Percentiles rank a stretch among this genome's conserved stretches.
phyloP scores from a whole-genome alignment of 2,113 vertebrate species.

The Elgaria multicarinata region DNA sequence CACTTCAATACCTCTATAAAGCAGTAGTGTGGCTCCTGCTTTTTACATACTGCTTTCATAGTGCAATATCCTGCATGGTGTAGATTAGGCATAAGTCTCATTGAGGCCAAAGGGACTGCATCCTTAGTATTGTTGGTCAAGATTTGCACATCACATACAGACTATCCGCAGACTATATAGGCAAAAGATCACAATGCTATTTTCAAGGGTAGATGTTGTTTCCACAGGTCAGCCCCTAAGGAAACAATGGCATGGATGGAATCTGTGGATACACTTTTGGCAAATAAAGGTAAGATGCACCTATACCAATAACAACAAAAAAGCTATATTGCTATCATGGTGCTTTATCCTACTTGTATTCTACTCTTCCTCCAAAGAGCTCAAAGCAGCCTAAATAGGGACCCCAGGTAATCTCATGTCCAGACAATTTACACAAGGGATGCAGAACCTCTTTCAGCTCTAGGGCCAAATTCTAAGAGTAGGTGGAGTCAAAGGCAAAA shows the following conservation, averaged over 20 bases:
- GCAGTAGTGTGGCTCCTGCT: too few relatives aligned
- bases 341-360: neutral
- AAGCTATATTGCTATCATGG: neutral
- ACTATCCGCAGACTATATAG: conserved; percentile 47
- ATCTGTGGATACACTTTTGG: conserved; percentile 90
- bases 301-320: neutral
- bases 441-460: too few relatives aligned
- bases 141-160: neutral
- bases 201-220: conserved; percentile 96
- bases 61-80: too few relatives aligned
- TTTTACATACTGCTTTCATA: too few relatives aligned
- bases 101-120: too few relatives aligned
- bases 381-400: neutral
- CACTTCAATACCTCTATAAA: too few relatives aligned
- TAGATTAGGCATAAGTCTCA: too few relatives aligned
- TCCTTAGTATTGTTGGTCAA: neutral
- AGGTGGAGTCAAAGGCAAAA: too few relatives aligned
- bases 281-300: conserved; percentile 87
- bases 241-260: conserved; percentile 85
- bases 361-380: neutral
- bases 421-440: too few relatives aligned
- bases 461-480: too few relatives aligned
- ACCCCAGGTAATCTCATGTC: neutral
- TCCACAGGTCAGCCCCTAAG: conserved; percentile 84
- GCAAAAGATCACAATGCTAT: conserved; percentile 87